These are phyloP conservation scores for Oxystoma pomonae DNA, from an alignment of 2,888 invertebrate genomes.

Conservation along the genomic window DNA sequence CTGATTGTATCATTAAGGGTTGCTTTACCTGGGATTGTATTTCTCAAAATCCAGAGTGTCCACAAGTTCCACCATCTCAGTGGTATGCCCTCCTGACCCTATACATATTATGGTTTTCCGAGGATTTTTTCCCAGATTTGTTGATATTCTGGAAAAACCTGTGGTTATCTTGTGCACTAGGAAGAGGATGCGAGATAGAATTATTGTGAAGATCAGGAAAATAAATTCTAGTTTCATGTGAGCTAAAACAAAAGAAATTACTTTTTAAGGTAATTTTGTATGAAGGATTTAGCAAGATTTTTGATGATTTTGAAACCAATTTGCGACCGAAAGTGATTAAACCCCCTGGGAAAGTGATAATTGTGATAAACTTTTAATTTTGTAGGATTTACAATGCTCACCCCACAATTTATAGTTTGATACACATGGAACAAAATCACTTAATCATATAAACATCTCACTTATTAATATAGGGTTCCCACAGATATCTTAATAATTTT, in stretches of 20 bases:
- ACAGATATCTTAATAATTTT: too few relatives aligned
- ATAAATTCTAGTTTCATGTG: conserved; percentile 32
- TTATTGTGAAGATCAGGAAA: conserved; percentile 32
- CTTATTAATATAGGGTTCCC: too few relatives aligned
- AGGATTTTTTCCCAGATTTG: conserved; percentile 21
- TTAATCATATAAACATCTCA: too few relatives aligned
- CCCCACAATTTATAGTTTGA: too few relatives aligned
- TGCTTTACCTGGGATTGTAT: conserved; percentile 64
- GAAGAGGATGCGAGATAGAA: conserved; percentile 40
- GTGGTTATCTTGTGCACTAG: conserved; percentile 44
- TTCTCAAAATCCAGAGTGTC: conserved; percentile 57
- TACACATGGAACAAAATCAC: too few relatives aligned
- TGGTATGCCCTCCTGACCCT: conserved; percentile 89
- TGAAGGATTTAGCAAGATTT: too few relatives aligned
- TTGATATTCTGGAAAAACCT: conserved; percentile 32
- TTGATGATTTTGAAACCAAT: too few relatives aligned
- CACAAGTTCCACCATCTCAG: conserved; percentile 82
- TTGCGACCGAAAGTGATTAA: too few relatives aligned
- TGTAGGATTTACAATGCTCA: too few relatives aligned
- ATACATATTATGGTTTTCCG: conserved; percentile 60
- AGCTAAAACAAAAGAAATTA: conserved; percentile 26
- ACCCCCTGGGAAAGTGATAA: too few relatives aligned
- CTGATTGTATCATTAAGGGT: conserved; percentile 74
- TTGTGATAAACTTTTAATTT: too few relatives aligned
- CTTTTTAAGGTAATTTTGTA: neutral